A percentile compares a stretch with the other conserved stretches of the same genome.
Evolutionary conservation across 2,113 vertebrate genomes (phyloP).

Genomic region (Ammodytes dubius): DNA sequence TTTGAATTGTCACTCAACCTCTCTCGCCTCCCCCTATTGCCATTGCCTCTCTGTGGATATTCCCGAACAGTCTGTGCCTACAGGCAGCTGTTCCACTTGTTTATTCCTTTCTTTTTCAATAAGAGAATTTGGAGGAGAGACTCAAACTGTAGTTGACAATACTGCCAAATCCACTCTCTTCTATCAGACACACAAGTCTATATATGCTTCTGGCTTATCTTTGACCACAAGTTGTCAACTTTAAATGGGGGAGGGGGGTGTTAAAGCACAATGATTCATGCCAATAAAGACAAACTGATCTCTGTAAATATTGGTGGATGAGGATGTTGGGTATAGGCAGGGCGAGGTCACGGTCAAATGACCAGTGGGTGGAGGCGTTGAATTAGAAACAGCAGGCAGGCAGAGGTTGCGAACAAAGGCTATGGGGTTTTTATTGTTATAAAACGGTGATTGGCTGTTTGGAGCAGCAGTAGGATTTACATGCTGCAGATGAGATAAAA

Average conservation of each 20-base stretch:
- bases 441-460: too few species aligned
- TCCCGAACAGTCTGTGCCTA: constrained; percentile 56
- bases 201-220: constrained; percentile 36
- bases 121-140: constrained; percentile 48
- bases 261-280: constrained; percentile 37
- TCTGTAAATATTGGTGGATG: too few species aligned
- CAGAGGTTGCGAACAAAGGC: too few species aligned
- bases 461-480: too few species aligned
- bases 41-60: constrained; percentile 60
- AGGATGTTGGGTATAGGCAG: too few species aligned
- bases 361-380: too few species aligned
- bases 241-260: neutral
- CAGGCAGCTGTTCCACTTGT: constrained; percentile 65
- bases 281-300: constrained; percentile 41
- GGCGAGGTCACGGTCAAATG: too few species aligned
- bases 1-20: constrained; percentile 59
- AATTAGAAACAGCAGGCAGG: too few species aligned
- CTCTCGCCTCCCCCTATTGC: constrained; percentile 23
- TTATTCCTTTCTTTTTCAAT: constrained; percentile 73
- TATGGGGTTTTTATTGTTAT: too few species aligned
- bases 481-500: too few species aligned
- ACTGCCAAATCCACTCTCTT: constrained; percentile 56
- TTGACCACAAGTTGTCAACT: constrained; percentile 38
- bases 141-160: constrained; percentile 67
- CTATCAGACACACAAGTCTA: constrained; percentile 28